Base-by-base conservation (phyloP, 1,140 invertebrate genomes). In the Drosophila kikkawai region DNA sequence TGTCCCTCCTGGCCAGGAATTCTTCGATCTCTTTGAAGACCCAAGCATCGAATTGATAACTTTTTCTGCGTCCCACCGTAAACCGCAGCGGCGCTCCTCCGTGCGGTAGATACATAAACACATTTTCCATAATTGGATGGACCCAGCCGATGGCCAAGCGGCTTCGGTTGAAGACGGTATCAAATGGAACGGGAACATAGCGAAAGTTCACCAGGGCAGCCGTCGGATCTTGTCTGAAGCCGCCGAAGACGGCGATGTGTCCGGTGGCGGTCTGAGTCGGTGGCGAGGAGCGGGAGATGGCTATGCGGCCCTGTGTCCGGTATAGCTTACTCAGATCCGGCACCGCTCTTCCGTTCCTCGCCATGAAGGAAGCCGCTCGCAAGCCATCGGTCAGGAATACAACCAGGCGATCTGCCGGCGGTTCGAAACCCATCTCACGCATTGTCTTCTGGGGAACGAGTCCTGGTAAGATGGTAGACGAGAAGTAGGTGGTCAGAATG, bases 221-320 rank as follows among this genome's bases (percentile, higher is more conserved):
- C 82, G 97, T 98, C 7, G 99, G 98, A 94, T 99, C 98, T 95
- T 99, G 99, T 94, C 99, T 98, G 60, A 99, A 96, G 12, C 98
- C 92, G 67, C 97, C 98, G 84, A 98, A 96, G 0, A 99, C 94
- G 26, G 98, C 98, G 34, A 99, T 97, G 94, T 99, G 98, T 0
- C 99, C 99, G 98, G 98, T 65, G 98, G 94, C 1, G 98, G 26
- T 98, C 94, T 99, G 98, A 12, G 99, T 99, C 0, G 99, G 98
- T 9, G 99, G 97, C 91, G 95, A 93, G 1, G 98, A 98, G 79
- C 97, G 96, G 22, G 98, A 98, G 75, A 99, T 95, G 36, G 98
- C 98, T 95, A 96, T 98, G 36, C 95, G 93, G 41, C 97, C 98
- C 81, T 94, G 67, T 3, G 76, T 93, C 92, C 79, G 94, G 61